Evolutionary conservation across 2,888 invertebrate species (phyloP).

Genomic region (Acronicta alni): DNA sequence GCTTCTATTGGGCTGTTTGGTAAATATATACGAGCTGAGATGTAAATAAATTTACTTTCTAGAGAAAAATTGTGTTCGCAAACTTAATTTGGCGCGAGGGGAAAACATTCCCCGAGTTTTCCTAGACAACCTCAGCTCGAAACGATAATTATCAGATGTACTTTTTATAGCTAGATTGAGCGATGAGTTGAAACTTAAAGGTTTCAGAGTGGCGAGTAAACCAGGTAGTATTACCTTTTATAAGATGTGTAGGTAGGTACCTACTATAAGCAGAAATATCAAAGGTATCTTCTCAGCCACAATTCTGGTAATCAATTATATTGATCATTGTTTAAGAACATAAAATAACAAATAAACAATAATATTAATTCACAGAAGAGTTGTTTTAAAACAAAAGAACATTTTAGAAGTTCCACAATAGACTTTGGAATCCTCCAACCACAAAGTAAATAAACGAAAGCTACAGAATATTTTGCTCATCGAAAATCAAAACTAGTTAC

Average conservation of each 20-base stretch:
- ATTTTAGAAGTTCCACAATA: slow-evolving; percentile 63
- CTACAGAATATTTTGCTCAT: slow-evolving; percentile 62
- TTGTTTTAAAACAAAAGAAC: slow-evolving; percentile 55
- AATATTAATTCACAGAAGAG: slow-evolving; percentile 47
- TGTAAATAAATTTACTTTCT: slow-evolving; percentile 73
- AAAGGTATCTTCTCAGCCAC: too few relatives aligned
- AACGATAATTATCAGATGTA: slow-evolving; percentile 51
- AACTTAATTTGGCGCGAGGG: slow-evolving; percentile 73
- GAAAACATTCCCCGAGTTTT: slow-evolving; percentile 62
- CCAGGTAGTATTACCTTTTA: too few relatives aligned
- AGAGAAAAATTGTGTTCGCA: slow-evolving; percentile 73
- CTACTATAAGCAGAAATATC: too few relatives aligned
- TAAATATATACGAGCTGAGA: slow-evolving; percentile 50
- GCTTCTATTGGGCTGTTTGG: slow-evolving; percentile 36
- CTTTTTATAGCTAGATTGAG: slow-evolving; percentile 7
- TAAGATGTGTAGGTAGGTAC: too few relatives aligned
- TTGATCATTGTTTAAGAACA: slow-evolving; percentile 8
- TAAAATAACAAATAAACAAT: slow-evolving; percentile 26
- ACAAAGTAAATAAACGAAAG: slow-evolving; percentile 59
- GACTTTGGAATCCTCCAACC: slow-evolving; percentile 64
- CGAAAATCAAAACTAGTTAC: slow-evolving; percentile 77
- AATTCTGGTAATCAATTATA: slow-evolving; percentile 16
- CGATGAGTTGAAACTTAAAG: background rate
- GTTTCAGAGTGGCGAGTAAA: too few relatives aligned
- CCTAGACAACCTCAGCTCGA: slow-evolving; percentile 51